phyloP scores from a whole-genome alignment of 2,888 invertebrate genomes.

The Halictus quadricinctus region DNA sequence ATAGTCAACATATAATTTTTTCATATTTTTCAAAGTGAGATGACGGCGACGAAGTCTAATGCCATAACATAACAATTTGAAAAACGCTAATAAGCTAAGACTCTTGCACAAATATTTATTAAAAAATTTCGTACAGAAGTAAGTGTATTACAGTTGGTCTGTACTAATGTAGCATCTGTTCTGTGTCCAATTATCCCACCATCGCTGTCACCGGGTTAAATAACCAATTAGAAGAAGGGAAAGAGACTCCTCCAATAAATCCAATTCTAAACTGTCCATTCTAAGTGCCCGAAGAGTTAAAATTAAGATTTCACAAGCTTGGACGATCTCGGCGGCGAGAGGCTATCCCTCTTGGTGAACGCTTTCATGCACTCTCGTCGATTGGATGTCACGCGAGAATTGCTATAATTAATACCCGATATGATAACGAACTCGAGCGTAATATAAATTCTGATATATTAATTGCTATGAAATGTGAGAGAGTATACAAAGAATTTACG shows the following conservation, averaged over 20 bases:
- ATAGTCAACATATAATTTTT: too few relatives aligned
- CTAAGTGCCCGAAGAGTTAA: not conserved
- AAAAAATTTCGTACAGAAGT: not conserved
- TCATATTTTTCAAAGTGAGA: too few relatives aligned
- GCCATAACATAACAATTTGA: too few relatives aligned
- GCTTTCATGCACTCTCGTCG: not conserved
- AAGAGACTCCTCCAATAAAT: not conserved
- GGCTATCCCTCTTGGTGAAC: not conserved
- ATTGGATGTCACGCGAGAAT: not conserved
- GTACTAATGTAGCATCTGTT: not conserved
- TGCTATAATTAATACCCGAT: not conserved
- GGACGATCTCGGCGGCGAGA: not conserved
- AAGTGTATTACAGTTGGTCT: not conserved
- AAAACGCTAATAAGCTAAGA: not conserved
- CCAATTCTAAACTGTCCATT: slow-evolving; percentile 1
- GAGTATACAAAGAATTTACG: slow-evolving; percentile 41
- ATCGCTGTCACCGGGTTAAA: not conserved
- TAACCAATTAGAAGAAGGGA: not conserved
- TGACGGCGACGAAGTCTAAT: too few relatives aligned
- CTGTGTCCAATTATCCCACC: not conserved
- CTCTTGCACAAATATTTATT: not conserved
- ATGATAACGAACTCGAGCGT: not conserved
- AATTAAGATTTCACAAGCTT: slow-evolving; percentile 1
- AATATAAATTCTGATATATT: slow-evolving; percentile 4
- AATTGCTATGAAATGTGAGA: not conserved